Base-by-base conservation (phyloP, 2,113 vertebrate species). In the Oplegnathus fasciatus region DNA sequence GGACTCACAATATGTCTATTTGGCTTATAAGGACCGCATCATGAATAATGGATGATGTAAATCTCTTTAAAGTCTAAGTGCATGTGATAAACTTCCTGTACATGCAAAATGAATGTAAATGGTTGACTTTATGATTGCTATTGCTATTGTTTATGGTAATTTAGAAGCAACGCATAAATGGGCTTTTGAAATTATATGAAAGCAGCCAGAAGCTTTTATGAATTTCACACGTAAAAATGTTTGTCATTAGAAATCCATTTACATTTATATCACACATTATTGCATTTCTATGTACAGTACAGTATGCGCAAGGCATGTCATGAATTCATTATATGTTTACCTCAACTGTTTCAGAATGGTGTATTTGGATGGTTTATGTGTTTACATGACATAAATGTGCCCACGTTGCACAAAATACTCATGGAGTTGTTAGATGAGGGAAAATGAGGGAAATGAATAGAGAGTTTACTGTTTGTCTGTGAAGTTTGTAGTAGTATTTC, bases 101-200 rank as follows among this genome's bases (percentile, higher is more conserved):
- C 58, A 85, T 88, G 68, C 26, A 7, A 78, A 88, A 80, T 80
- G 83, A 75, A 74, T 84, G 82, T 66, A 70, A 85, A 90, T 86
- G 62, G 30, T 24, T 68, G 46, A 67, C 70, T 48, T 32, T 20
- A 0, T 70, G 64, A 75, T 54, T 40, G 42, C 20, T 57, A 28
- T 10, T 20, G 64, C 30, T 67, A n/a, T 64, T 58, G 62, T 82
- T 84, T 73, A 83, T 84, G 67, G 28, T n/a, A 72, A 77, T 62
- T 37, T 26, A 58, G 44, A 65, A 73, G 46, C 58, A 66, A 66
- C 8, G 52, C 17, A 67, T 22, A 60, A 40, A 75, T 28, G 5
- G 14, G 44, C 58, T 44, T 13, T 50, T 52, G 15, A 66, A 62
- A 58, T 54, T 9, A 5, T 17, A 24, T 18, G 11, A 71, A 77